Base-by-base conservation (phyloP, 1,140 invertebrate genomes). In the Neodiprion lecontei region DNA sequence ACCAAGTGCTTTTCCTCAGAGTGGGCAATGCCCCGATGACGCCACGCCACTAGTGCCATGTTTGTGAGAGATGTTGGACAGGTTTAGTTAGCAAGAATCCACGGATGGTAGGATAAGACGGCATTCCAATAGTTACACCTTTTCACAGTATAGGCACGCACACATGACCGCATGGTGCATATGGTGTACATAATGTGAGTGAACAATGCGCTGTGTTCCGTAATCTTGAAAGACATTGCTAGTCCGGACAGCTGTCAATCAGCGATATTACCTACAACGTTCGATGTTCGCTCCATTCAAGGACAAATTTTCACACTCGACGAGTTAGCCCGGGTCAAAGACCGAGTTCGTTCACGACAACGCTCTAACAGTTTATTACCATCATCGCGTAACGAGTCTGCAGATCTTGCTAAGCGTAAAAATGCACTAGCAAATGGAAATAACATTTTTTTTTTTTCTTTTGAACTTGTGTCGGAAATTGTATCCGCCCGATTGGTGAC, bases 51-150 rank as follows among this genome's bases (percentile, higher is more conserved):
- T 61, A 12, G 11, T 17, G 53, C 28, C 11, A 61, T 61, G 11
- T 9, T 61, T 9, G 11, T 61, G 53, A 11, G n/a, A 40, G 28
- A 40, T 40, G 2, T 40, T 17, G 53, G 53, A 61, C 53, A 17
- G 53, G 53, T 61, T 61, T 61, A 5, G 7, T 14, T 61, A 61
- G 11, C 53, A 61, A 7, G 53, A 61, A 61, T 61, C 53, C 53
- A 61, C 53, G 53, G 53, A 61, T 61, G 53, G 53, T 61, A 61
- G 53, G 53, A 9, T 61, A 17, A 61, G 8, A 61, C 53, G 53
- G 53, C 53, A 61, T 61, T 61, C 53, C 53, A 61, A 61, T 17
- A 61, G 11, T 61, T 61, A 61, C 53, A 61, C 53, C n/a, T 61
- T 8, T 61, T 61, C 9, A 61, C 53, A 61, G 53, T 61, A 61